Evolutionary conservation across 2,888 invertebrate species (phyloP).

Genomic region (Thereva unica): DNA sequence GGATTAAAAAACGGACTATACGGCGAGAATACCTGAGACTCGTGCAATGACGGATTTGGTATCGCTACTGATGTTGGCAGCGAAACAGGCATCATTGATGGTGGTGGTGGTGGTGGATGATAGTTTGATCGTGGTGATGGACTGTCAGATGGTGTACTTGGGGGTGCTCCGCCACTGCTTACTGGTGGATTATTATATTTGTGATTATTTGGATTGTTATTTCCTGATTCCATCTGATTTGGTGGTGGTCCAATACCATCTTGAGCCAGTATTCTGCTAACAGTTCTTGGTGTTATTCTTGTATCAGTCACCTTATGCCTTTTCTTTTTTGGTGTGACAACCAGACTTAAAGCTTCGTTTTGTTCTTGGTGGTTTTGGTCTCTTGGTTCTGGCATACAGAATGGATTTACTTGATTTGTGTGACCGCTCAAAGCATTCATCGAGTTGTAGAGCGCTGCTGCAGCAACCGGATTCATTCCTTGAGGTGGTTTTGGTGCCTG

Average conservation of each 20-base stretch:
- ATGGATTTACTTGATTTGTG: constrained; percentile 59
- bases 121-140: constrained; percentile 72
- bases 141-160: constrained; percentile 61
- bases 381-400: constrained; percentile 65
- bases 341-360: constrained; percentile 91
- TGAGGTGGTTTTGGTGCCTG: constrained; percentile 81
- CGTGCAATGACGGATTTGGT: constrained; percentile 93
- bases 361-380: constrained; percentile 78
- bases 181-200: constrained; percentile 38
- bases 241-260: constrained; percentile 64
- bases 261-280: constrained; percentile 81
- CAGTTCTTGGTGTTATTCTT: constrained; percentile 86
- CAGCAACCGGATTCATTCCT: constrained; percentile 61
- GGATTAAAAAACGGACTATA: constrained; percentile 87
- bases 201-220: constrained; percentile 29
- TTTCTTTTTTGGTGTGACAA: constrained; percentile 94
- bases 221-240: constrained; percentile 38
- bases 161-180: constrained; percentile 48
- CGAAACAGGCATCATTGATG: constrained; percentile 84
- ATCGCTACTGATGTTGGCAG: constrained; percentile 95
- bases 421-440: constrained; percentile 64
- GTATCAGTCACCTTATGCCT: constrained; percentile 97
- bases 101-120: constrained; percentile 66
- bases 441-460: constrained; percentile 68
- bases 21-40: constrained; percentile 90